Conservation (phyloP, 2,113 vertebrate species). For the Xenopus borealis region DNA sequence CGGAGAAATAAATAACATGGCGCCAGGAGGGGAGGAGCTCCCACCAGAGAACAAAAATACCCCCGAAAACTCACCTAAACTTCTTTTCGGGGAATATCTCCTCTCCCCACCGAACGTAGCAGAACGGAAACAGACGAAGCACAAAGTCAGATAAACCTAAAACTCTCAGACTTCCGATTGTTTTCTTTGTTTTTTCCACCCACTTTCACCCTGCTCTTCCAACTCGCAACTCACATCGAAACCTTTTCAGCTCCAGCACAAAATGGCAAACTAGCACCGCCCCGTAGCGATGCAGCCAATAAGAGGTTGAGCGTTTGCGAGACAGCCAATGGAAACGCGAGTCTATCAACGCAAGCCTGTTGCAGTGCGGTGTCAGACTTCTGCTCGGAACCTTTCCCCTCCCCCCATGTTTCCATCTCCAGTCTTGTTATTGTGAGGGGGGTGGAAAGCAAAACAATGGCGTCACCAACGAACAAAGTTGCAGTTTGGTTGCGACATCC, state of each 20-base stretch:
- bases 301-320: background rate
- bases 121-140: background rate
- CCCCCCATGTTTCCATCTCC: conserved; percentile 27
- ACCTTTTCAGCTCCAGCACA: background rate
- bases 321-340: conserved; percentile 2
- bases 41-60: background rate
- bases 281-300: conserved; percentile 13
- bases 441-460: conserved; percentile 29
- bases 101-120: background rate
- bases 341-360: conserved; percentile 11
- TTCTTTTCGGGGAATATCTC: background rate
- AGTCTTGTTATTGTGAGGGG: conserved; percentile 29
- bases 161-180: background rate
- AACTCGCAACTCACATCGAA: background rate
- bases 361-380: conserved; percentile 26
- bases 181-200: no score
- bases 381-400: conserved; percentile 3
- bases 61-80: conserved; percentile 19
- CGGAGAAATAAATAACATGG: conserved; percentile 10
- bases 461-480: conserved; percentile 11
- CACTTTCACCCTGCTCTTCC: background rate
- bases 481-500: conserved; percentile 19
- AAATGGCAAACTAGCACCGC: conserved; percentile 16
- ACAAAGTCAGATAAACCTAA: background rate
- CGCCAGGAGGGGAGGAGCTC: conserved; percentile 14